A percentile compares a stretch with the other conserved stretches of the same genome.
phyloP scores from a whole-genome alignment of 23 tunicate species.

The Phallusia fumigata region DNA sequence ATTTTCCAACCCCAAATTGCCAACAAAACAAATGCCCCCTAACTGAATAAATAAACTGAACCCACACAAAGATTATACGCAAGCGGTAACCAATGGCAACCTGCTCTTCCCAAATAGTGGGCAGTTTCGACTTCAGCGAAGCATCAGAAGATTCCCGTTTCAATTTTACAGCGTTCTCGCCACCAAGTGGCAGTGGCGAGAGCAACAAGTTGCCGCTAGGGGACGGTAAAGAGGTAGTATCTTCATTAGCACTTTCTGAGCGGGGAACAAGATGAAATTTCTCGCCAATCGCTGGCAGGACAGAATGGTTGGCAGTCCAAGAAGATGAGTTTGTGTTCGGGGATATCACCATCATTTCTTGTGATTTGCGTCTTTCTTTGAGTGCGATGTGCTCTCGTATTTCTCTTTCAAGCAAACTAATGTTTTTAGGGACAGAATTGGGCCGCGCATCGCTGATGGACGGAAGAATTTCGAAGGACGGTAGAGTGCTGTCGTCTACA shows the following conservation, averaged over 20 bases:
- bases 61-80: neutral
- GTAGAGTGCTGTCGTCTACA: neutral
- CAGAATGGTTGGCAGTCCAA: neutral
- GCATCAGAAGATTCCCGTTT: neutral
- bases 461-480: neutral
- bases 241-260: neutral
- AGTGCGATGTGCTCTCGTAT: neutral
- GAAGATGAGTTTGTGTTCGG: neutral
- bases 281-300: neutral
- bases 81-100: neutral
- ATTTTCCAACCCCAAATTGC: no score
- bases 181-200: neutral
- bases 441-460: neutral
- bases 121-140: neutral
- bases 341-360: neutral
- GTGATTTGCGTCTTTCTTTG: neutral
- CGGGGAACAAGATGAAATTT: neutral
- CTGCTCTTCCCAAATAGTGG: neutral
- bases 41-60: neutral
- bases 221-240: neutral
- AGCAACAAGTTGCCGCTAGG: neutral
- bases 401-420: neutral
- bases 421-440: neutral
- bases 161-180: neutral
- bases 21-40: no score